Conservation (phyloP, 2,113 vertebrate genomes). For the Mesitornis unicolor region DNA sequence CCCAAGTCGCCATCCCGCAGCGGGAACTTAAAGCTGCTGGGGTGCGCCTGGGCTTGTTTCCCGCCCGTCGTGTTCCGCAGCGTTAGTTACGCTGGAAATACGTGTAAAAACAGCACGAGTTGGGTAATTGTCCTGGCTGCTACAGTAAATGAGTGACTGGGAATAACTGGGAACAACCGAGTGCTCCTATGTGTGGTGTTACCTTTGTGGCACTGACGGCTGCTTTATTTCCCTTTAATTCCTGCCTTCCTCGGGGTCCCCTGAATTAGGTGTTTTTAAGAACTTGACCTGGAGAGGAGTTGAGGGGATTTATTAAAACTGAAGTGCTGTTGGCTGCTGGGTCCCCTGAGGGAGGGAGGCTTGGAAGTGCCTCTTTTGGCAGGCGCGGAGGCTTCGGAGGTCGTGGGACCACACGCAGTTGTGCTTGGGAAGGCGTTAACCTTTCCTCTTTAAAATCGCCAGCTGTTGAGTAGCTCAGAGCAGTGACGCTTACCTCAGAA, state of each 20-base stretch:
- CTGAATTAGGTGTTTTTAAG: neutral
- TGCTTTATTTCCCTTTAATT: neutral
- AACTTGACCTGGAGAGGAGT: neutral
- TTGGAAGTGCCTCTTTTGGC: neutral
- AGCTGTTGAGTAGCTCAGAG: neutral
- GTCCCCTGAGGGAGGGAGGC: neutral
- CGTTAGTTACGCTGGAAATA: neutral
- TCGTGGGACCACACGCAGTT: slow-evolving; percentile 12
- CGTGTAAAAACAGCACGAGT: neutral
- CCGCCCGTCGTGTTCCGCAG: neutral
- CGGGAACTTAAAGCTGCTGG: neutral
- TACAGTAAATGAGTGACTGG: neutral
- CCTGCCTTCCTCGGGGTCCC: neutral
- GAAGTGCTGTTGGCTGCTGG: neutral
- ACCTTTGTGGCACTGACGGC: neutral
- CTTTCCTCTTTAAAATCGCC: neutral
- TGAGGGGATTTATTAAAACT: neutral
- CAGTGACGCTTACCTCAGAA: neutral
- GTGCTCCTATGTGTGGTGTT: accelerated
- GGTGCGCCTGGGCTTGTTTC: neutral
- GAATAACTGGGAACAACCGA: neutral
- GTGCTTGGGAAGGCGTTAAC: neutral
- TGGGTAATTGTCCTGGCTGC: neutral
- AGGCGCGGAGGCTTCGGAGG: neutral
- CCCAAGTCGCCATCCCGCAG: neutral